Evolutionary conservation across 2,888 invertebrate genomes (phyloP), one percentile per base, ranked within the genome.

Genomic region (Linnaemya vulpina): DNA sequence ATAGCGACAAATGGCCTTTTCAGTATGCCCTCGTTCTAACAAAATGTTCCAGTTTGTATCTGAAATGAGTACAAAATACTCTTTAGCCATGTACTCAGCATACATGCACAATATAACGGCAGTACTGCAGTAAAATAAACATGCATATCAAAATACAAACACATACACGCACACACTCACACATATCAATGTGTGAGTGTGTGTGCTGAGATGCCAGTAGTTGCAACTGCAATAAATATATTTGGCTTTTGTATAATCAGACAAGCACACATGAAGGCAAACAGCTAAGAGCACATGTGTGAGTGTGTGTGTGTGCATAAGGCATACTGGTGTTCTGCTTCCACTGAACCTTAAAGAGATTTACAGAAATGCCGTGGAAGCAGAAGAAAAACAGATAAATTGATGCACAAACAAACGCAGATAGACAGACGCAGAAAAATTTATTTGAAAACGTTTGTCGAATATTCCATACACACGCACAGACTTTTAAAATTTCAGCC

Each of bases 101-200:
- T 65, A 63, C 20, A 71, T 71, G n/a, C 22, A 82, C 38, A 49
- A 76, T 70, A 70, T 71, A 71, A 71, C 49, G 20, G 75, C 68
- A 70, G 63, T 43, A 75, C 63, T 81, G 60, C 70, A 75, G 81
- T 70, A 63, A 63, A 53, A 65, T 17, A 55, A 40, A 49, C 25
- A n/a, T 46, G 63, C 53, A 79, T 65, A 40, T 20, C 22, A 55
- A 9, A 35, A 30, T 17, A 68, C 53, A 35, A n/a, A 58, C n/a
- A 58, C 13, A 3, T 13, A 49, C 17, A 77, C 49, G 49, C 20
- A 70, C 51, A 63, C 13, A 65, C 25, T 49, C 4, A 60, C 13
- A 15, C 13, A 22, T 13, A 65, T 43, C 4, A 17, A 58, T 67
- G 30, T 20, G 17, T 43, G 53, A 43, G n/a, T 20, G 43, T 20